phyloP scores from a whole-genome alignment of 2,888 invertebrate species.

The Neria commutata region DNA sequence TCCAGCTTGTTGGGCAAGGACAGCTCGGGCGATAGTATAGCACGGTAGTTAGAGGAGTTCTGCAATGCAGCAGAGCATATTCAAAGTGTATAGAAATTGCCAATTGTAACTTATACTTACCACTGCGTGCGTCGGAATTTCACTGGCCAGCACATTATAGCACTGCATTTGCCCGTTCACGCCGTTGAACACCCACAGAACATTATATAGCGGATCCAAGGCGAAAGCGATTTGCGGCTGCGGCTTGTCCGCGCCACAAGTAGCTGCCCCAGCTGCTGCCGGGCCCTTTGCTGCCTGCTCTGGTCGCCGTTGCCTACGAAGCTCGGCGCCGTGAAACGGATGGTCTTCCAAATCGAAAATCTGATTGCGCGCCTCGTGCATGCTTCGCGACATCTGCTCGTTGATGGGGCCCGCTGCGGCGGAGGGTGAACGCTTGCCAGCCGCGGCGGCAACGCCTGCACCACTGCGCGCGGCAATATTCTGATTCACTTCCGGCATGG shows the following conservation, averaged over 20 bases:
- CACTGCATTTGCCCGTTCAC: slow-evolving; percentile 69
- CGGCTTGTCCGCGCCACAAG: slow-evolving; percentile 41
- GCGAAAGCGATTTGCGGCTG: slow-evolving; percentile 60
- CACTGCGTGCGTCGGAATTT: slow-evolving; percentile 62
- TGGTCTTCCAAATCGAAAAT: slow-evolving; percentile 58
- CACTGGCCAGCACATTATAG: slow-evolving; percentile 84
- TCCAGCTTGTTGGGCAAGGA: slow-evolving; percentile 76
- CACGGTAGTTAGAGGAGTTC: slow-evolving; percentile 60
- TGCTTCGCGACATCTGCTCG: slow-evolving; percentile 61
- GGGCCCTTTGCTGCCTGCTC: slow-evolving; percentile 36
- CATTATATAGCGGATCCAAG: slow-evolving; percentile 90
- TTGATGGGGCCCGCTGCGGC: slow-evolving; percentile 47
- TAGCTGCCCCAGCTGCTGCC: slow-evolving; percentile 19
- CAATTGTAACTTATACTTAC: slow-evolving; percentile 36
- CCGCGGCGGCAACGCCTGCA: slow-evolving; percentile 9
- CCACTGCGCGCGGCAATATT: slow-evolving; percentile 41
- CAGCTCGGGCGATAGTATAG: slow-evolving; percentile 80
- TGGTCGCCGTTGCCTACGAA: slow-evolving; percentile 39
- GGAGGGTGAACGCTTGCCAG: slow-evolving; percentile 10
- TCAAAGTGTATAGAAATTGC: not conserved
- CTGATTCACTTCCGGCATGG: slow-evolving; percentile 56
- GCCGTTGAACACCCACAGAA: slow-evolving; percentile 89
- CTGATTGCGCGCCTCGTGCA: slow-evolving; percentile 61
- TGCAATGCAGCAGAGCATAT: slow-evolving; percentile 25
- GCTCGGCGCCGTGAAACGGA: slow-evolving; percentile 13